These are phyloP conservation scores for Psittacula derbiana DNA, from an alignment of 2,797 vertebrate species.

Conservation along the genomic window DNA sequence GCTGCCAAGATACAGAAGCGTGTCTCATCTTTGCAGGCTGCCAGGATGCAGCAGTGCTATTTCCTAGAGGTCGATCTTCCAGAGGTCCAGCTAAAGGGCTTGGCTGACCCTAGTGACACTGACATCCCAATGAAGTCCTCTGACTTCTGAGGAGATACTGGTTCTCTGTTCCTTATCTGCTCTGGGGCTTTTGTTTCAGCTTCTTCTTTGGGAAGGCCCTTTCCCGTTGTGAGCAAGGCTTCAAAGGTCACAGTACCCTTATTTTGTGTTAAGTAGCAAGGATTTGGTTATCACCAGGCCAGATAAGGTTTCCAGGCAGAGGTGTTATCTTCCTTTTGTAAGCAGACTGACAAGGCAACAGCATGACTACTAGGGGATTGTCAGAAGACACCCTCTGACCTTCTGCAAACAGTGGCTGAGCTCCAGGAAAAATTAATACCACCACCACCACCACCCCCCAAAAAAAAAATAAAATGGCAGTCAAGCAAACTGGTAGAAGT, in stretches of 20 bases:
- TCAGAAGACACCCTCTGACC: neutral
- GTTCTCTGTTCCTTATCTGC: neutral
- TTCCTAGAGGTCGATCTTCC: neutral
- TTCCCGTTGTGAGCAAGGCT: neutral
- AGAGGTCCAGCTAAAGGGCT: neutral
- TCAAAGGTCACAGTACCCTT: neutral
- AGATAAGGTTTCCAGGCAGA: neutral
- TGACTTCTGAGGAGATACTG: neutral
- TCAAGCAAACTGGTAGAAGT: neutral
- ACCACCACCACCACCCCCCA: neutral
- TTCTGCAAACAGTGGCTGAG: neutral
- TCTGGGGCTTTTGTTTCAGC: neutral
- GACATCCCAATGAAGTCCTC: neutral
- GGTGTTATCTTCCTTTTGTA: neutral
- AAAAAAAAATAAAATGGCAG: neutral
- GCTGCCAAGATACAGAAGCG: neutral
- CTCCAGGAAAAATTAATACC: neutral
- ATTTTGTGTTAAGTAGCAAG: neutral
- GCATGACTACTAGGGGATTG: neutral
- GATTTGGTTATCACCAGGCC: neutral
- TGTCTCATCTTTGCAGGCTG: neutral
- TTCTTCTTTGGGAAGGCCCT: neutral
- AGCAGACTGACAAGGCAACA: neutral
- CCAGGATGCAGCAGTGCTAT: neutral
- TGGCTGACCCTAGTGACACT: neutral